These are phyloP conservation scores for Danaus chrysippus DNA, from an alignment of 2,888 invertebrate genomes.

Conservation along the genomic window DNA sequence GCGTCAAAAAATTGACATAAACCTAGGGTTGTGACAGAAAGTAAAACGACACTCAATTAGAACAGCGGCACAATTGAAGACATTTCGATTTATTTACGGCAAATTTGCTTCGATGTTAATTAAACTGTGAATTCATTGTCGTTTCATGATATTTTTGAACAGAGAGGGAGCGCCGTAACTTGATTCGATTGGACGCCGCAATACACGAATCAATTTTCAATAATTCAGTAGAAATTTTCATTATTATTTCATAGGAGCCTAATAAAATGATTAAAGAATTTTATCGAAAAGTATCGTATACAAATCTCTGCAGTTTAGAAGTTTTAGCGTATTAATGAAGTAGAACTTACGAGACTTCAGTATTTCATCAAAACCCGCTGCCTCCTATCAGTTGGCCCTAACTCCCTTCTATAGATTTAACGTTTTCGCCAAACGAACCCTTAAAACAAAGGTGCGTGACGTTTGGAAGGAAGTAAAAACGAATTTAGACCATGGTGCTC, in stretches of 20 bases:
- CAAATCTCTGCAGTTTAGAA: background rate
- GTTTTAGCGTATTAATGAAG: background rate
- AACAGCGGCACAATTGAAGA: background rate
- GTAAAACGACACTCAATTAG: conserved; percentile 7
- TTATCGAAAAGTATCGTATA: background rate
- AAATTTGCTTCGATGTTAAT: background rate
- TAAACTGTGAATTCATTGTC: background rate
- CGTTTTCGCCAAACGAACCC: conserved; percentile 25
- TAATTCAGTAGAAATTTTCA: background rate
- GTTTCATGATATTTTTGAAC: background rate
- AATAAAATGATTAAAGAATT: background rate
- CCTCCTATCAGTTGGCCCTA: background rate
- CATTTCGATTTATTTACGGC: background rate
- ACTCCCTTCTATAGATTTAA: conserved; percentile 3
- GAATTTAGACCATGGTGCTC: conserved; percentile 2
- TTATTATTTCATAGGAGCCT: background rate
- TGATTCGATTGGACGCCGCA: background rate
- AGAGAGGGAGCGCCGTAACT: background rate
- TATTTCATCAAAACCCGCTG: background rate
- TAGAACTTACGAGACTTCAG: background rate
- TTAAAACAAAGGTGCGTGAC: conserved; percentile 15
- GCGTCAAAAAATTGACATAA: conserved; percentile 32
- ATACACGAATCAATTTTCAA: background rate
- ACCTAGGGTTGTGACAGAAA: conserved; percentile 12
- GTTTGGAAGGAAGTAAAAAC: conserved; percentile 19